Evolutionary conservation across 2,888 invertebrate genomes (phyloP).

Genomic region (Tortrix viridana): DNA sequence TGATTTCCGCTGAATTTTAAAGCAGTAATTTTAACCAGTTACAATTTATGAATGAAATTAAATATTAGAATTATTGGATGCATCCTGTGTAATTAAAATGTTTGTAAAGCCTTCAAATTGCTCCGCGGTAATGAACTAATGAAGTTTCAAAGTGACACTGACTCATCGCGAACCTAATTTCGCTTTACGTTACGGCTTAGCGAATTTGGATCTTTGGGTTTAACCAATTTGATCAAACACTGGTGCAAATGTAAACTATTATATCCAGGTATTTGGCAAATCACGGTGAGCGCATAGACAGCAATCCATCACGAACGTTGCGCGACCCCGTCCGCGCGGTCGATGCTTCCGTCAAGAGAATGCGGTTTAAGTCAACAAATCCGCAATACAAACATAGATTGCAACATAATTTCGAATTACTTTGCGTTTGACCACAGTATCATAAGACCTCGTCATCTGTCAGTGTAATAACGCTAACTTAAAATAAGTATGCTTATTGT

Average conservation of each 20-base stretch:
- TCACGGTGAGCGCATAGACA: constrained; percentile 37
- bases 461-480: too few relatives aligned
- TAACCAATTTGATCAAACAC: constrained; percentile 33
- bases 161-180: constrained; percentile 48
- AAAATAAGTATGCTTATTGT: too few relatives aligned
- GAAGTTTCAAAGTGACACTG: constrained; percentile 20
- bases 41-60: constrained; percentile 1
- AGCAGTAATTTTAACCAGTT: constrained; percentile 10
- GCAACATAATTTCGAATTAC: too few relatives aligned
- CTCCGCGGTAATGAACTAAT: constrained; percentile 1
- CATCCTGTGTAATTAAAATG: not conserved
- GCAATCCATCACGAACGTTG: constrained; percentile 47
- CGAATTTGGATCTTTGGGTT: constrained; percentile 19
- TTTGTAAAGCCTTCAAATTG: not conserved
- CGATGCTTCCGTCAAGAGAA: constrained; percentile 50
- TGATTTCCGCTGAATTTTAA: not conserved
- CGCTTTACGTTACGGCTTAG: constrained; percentile 48
- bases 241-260: constrained; percentile 14
- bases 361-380: constrained; percentile 41
- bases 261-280: constrained; percentile 35
- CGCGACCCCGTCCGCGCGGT: constrained; percentile 50
- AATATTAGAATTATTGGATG: not conserved
- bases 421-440: too few relatives aligned
- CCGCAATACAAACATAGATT: not conserved
- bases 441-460: too few relatives aligned